Base-by-base conservation (phyloP, 2,888 invertebrate species). In the Gryllus longicercus region DNA sequence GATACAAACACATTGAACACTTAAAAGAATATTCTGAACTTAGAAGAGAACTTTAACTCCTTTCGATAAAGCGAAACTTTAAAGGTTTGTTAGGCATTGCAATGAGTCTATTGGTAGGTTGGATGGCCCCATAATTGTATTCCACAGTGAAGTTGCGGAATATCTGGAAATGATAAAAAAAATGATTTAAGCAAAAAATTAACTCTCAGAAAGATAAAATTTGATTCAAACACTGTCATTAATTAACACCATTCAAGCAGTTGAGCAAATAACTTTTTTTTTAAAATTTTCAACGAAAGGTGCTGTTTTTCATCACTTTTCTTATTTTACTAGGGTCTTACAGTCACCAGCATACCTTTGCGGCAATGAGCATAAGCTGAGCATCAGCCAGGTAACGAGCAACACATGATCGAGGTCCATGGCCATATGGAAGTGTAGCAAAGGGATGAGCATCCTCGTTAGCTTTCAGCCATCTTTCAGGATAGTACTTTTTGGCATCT, bases 51-150 rank as follows among this genome's bases (percentile, higher is more conserved):
- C 5, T 38, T 38, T 38, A 49, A 21, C 50, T 11, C 21, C 91
- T 89, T 84, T 92, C 91, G 82, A 91, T 88, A 86, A 93, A 92
- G 85, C 92, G 89, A 85, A 92, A 90, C 85, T 90, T 91, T 81
- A 93, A 86, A 12, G 91, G 88, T 84, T 89, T 91, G 83, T 90
- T 90, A 5, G 92, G 92, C 82, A 88, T 88, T 25, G 91, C 89
- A 82, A 92, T 88, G 84, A 92, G 89, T 83, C 87, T 87, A 83
- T 89, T 89, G 77, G 89, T 90, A 79, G 91, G 89, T 80, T 87
- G 86, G 77, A 93, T 90, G 81, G 92, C 91, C 18, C 91, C 92
- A 85, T 93, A 92, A 84, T 92, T 91, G 84, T 92, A 93, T 84
- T 92, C 91, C 77, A 93, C 86, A 84, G 88, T 90, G 85, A 90